These are phyloP conservation scores for Drosophila watanabei DNA, from an alignment of 1,140 invertebrate species.

Conservation along the genomic window DNA sequence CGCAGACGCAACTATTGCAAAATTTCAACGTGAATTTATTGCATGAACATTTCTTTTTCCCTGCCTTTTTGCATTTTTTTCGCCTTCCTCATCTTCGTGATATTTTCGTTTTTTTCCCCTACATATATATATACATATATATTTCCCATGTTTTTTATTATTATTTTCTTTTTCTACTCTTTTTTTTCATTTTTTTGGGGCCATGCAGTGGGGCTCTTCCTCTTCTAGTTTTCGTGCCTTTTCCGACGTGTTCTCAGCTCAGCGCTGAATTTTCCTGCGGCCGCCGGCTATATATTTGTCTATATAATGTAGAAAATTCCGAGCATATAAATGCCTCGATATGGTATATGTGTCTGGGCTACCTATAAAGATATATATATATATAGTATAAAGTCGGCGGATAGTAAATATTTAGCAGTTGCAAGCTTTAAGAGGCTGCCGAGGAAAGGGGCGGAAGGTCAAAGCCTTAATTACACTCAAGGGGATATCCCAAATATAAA, in stretches of 20 bases:
- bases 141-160: slow-evolving; percentile 27
- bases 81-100: slow-evolving; percentile 48
- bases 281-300: slow-evolving; percentile 38
- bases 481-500: not conserved
- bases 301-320: slow-evolving; percentile 17
- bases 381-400: not conserved
- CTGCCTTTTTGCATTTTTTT: slow-evolving; percentile 44
- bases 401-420: slow-evolving; percentile 41
- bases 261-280: slow-evolving; percentile 28
- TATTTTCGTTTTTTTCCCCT: slow-evolving; percentile 41
- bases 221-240: slow-evolving; percentile 34
- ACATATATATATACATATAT: slow-evolving; percentile 15
- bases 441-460: not conserved
- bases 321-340: not conserved
- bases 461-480: not conserved
- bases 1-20: slow-evolving; percentile 72
- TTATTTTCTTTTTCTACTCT: not conserved
- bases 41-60: slow-evolving; percentile 63
- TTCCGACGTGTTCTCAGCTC: slow-evolving; percentile 29
- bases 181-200: slow-evolving; percentile 1
- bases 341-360: slow-evolving; percentile 18
- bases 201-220: slow-evolving; percentile 12
- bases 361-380: not conserved
- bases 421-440: slow-evolving; percentile 22
- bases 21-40: slow-evolving; percentile 79